phyloP scores from a whole-genome alignment of 2,113 vertebrate genomes.

The Gila orcuttii region DNA sequence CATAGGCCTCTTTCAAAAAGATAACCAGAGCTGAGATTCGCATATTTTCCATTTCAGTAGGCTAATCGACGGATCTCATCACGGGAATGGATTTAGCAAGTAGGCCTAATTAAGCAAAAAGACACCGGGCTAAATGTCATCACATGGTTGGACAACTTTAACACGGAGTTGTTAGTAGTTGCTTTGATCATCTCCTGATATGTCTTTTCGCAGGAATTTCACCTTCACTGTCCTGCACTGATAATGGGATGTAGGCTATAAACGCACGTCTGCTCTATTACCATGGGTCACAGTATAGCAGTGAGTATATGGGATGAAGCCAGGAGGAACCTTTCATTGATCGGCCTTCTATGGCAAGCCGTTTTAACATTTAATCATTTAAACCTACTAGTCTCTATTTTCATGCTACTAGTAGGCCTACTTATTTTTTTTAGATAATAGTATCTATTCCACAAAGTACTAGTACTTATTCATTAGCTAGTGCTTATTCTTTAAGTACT shows the following conservation, averaged over 20 bases:
- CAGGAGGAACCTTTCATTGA: background rate
- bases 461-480: too few species aligned
- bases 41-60: conserved; percentile 22
- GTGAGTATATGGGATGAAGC: background rate
- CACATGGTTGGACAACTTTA: conserved; percentile 13
- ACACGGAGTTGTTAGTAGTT: background rate
- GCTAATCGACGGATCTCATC: conserved; percentile 14
- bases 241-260: background rate
- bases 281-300: background rate
- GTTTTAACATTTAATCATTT: too few species aligned
- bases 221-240: background rate
- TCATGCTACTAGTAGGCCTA: too few species aligned
- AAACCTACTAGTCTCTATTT: too few species aligned
- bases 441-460: too few species aligned
- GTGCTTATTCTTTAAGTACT: too few species aligned
- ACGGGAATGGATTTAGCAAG: conserved; percentile 17
- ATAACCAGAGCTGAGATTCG: background rate
- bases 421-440: too few species aligned
- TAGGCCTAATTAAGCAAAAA: conserved; percentile 26
- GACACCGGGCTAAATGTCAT: conserved; percentile 8
- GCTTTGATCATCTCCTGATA: conserved; percentile 33
- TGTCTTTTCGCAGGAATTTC: background rate
- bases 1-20: background rate
- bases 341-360: background rate
- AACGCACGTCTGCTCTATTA: background rate